A percentile compares a stretch with the other conserved stretches of the same genome.
These are phyloP conservation scores for Taphrorychus bicolor DNA, from an alignment of 2,888 invertebrate species.

Conservation along the genomic window DNA sequence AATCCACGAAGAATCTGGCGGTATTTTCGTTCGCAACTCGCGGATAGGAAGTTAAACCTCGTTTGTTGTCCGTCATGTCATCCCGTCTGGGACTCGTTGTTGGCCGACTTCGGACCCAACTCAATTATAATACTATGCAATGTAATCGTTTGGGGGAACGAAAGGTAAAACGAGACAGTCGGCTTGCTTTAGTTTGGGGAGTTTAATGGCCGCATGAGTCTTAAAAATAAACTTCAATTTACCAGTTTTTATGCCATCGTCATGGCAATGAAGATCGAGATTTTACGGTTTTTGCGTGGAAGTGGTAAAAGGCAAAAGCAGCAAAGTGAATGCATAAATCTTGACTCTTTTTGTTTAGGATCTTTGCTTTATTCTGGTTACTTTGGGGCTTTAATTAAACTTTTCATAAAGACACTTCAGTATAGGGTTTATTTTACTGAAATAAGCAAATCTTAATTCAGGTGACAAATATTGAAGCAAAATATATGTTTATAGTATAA, in stretches of 20 bases:
- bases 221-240: background rate
- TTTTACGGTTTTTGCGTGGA: background rate
- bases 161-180: background rate
- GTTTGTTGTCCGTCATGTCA: constrained; percentile 5
- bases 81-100: background rate
- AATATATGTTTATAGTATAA: too few species aligned
- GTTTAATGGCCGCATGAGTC: background rate
- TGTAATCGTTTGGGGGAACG: constrained; percentile 13
- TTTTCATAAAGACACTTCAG: too few species aligned
- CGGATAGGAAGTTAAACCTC: constrained; percentile 15
- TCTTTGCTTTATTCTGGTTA: too few species aligned
- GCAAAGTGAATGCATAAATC: too few species aligned
- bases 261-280: background rate
- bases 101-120: constrained; percentile 12
- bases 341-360: too few species aligned
- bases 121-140: constrained; percentile 2
- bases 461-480: too few species aligned
- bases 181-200: too few species aligned
- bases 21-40: constrained; percentile 6
- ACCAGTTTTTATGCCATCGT: background rate
- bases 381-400: too few species aligned
- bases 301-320: too few species aligned
- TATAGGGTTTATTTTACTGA: too few species aligned
- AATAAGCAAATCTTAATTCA: too few species aligned
- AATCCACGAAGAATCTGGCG: constrained; percentile 5